Conservation (phyloP, 1,140 invertebrate genomes). For the Lithobius niger region DNA sequence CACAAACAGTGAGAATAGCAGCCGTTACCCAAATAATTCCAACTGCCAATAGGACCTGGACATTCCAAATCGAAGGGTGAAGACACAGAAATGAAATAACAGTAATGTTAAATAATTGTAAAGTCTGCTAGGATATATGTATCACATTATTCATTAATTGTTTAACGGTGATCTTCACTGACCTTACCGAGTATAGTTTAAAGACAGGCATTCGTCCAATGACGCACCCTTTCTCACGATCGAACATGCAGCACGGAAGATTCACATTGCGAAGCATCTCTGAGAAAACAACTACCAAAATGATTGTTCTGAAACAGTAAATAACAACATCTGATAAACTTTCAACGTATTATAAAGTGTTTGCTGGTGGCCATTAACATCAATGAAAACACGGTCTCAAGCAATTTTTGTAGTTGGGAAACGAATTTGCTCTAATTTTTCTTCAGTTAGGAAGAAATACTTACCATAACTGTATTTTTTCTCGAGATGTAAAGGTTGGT, state of each 20-base stretch:
- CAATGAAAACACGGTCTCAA: too few species aligned
- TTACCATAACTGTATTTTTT: too few species aligned
- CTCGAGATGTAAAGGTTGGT: too few species aligned
- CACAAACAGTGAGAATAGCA: constrained; percentile 51
- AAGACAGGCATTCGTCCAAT: constrained; percentile 52
- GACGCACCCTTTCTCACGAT: constrained; percentile 41
- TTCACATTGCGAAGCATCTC: neutral
- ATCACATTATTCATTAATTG: too few species aligned
- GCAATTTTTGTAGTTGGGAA: too few species aligned
- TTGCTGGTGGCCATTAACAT: too few species aligned
- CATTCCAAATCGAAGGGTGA: constrained; percentile 48
- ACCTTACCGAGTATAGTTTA: constrained; percentile 67
- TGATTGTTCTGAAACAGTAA: neutral
- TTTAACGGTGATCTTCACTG: too few species aligned
- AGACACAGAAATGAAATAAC: constrained; percentile 52
- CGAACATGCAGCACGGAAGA: constrained; percentile 32
- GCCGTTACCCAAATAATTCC: constrained; percentile 64
- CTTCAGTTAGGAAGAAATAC: too few species aligned
- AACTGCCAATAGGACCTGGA: constrained; percentile 63
- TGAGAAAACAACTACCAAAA: neutral
- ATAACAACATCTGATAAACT: neutral
- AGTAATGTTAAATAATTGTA: constrained; percentile 60
- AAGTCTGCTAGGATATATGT: constrained; percentile 70
- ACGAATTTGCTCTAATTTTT: too few species aligned
- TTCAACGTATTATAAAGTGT: too few species aligned